These are phyloP conservation scores for Corbicula japonica DNA, from an alignment of 2,888 invertebrate species.

Conservation along the genomic window DNA sequence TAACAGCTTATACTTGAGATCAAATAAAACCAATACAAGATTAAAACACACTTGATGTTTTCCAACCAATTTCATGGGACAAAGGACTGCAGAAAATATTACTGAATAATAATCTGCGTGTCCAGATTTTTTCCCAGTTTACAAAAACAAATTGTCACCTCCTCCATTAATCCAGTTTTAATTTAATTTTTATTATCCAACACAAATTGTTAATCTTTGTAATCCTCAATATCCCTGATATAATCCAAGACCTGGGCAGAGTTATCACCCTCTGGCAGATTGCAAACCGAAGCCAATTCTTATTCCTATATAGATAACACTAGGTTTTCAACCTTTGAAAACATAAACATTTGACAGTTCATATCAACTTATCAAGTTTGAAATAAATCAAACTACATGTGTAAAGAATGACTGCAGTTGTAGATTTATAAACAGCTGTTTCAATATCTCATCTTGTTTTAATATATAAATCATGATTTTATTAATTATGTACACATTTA, in stretches of 20 bases:
- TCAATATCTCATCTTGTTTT: too few species aligned
- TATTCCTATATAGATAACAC: conserved; percentile 1
- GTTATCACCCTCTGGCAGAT: conserved; percentile 20
- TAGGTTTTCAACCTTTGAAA: too few species aligned
- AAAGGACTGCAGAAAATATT: background rate
- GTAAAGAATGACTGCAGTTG: too few species aligned
- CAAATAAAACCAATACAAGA: conserved; percentile 26
- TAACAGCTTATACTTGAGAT: conserved; percentile 22
- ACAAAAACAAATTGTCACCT: conserved; percentile 34
- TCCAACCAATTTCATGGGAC: conserved; percentile 29
- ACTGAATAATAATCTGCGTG: conserved; percentile 30
- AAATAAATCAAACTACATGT: too few species aligned
- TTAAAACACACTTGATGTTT: conserved; percentile 27
- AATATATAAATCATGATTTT: too few species aligned
- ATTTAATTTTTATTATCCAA: conserved; percentile 37
- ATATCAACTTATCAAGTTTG: too few species aligned
- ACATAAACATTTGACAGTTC: too few species aligned
- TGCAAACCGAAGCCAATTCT: conserved; percentile 20
- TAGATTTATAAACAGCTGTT: too few species aligned
- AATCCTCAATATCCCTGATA: background rate
- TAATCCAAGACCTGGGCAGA: conserved; percentile 10
- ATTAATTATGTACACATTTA: too few species aligned
- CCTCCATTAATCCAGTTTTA: conserved; percentile 28
- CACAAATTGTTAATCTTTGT: conserved; percentile 10
- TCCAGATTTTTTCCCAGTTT: conserved; percentile 11